Evolutionary conservation across 2,888 invertebrate genomes (phyloP).

Genomic region (Andrena chrysosceles): DNA sequence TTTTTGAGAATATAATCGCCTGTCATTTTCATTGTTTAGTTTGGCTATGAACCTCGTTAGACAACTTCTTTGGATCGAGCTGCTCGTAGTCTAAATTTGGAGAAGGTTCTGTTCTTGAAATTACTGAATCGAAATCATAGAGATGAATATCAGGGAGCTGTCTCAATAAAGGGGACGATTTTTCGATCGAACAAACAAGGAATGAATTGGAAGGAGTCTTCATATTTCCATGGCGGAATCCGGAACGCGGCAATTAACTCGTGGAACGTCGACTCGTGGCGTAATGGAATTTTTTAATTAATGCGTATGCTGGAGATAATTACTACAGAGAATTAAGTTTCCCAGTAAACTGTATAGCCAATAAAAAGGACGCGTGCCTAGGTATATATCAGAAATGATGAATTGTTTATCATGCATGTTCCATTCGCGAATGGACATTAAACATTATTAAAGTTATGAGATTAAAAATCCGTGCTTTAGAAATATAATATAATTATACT

Average conservation of each 20-base stretch:
- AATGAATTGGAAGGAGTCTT: slow-evolving; percentile 21
- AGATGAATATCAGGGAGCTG: not conserved
- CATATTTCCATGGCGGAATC: slow-evolving; percentile 27
- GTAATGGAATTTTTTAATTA: slow-evolving; percentile 45
- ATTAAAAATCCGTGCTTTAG: too few species aligned
- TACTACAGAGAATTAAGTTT: not conserved
- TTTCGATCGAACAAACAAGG: slow-evolving; percentile 20
- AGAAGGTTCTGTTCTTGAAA: not conserved
- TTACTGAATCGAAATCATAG: not conserved
- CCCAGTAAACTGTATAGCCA: not conserved
- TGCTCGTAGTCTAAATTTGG: not conserved
- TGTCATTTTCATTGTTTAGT: not conserved
- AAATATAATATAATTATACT: not conserved
- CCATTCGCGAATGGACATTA: too few species aligned
- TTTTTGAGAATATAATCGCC: not conserved
- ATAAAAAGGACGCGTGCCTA: not conserved
- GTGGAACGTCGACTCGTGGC: slow-evolving; percentile 1
- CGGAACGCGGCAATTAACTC: slow-evolving; percentile 29
- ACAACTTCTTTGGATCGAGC: too few species aligned
- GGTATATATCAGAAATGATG: not conserved
- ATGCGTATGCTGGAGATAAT: not conserved
- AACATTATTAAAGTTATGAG: too few species aligned
- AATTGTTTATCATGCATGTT: too few species aligned
- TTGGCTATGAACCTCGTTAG: not conserved
- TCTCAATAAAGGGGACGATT: slow-evolving; percentile 11